Conservation (phyloP, 2,888 invertebrate species). For the Byasa hedistus region DNA sequence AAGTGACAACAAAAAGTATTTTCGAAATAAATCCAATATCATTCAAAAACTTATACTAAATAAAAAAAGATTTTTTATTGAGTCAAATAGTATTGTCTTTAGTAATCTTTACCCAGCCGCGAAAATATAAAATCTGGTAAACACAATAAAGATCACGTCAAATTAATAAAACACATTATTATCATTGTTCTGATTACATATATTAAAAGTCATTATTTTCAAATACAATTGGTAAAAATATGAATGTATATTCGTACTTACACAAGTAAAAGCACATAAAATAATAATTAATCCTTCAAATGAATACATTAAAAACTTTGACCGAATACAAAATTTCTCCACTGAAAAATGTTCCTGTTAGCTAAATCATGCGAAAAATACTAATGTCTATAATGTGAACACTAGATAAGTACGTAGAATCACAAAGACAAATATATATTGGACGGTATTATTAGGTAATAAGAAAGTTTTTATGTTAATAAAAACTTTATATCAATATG, state of each 20-base stretch:
- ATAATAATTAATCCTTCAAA: not conserved
- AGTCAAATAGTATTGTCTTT: no score
- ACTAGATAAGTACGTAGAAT: not conserved
- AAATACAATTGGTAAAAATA: constrained; percentile 22
- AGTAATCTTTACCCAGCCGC: not conserved
- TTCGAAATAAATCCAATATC: no score
- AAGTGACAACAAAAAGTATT: not conserved
- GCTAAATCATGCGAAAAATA: not conserved
- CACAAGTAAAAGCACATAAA: constrained; percentile 17
- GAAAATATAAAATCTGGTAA: not conserved
- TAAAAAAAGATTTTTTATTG: not conserved
- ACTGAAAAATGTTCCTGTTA: not conserved
- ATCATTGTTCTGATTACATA: constrained; percentile 21
- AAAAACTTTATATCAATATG: no score
- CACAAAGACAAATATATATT: constrained; percentile 5
- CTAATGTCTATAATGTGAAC: not conserved
- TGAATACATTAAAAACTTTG: not conserved
- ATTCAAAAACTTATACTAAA: not conserved
- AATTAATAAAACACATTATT: constrained; percentile 27
- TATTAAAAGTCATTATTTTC: constrained; percentile 16
- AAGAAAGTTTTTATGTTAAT: not conserved
- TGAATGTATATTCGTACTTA: constrained; percentile 17
- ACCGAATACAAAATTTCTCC: not conserved
- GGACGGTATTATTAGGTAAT: constrained; percentile 23
- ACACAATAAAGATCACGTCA: not conserved